These are phyloP conservation scores for Sinocyclocheilus maitianheensis DNA, from an alignment of 2,113 vertebrate species.

Conservation along the genomic window DNA sequence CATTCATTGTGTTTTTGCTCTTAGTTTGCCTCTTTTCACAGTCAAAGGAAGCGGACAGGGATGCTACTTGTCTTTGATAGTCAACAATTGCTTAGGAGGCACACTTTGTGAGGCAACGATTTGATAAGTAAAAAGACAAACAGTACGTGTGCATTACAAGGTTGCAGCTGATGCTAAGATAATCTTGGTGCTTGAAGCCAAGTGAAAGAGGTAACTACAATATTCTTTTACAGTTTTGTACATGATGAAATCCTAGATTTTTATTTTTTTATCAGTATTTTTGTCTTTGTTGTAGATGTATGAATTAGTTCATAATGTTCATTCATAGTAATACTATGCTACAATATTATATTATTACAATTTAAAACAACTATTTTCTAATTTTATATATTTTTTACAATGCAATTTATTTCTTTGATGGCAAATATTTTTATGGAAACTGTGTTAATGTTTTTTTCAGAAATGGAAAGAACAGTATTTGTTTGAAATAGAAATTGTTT, in stretches of 20 bases:
- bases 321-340: too few species aligned
- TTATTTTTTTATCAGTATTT: not conserved
- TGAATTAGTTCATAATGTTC: too few species aligned
- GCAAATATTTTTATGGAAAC: too few species aligned
- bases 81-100: slow-evolving; percentile 17
- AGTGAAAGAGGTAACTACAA: not conserved
- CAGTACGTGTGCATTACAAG: not conserved
- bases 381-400: too few species aligned
- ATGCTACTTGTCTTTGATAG: not conserved
- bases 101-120: not conserved
- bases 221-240: not conserved
- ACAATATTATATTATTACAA: too few species aligned
- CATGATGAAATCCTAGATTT: too few species aligned
- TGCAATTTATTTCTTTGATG: too few species aligned
- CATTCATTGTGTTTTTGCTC: not conserved
- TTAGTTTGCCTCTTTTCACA: not conserved
- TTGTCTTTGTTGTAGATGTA: not conserved
- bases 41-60: not conserved
- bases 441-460: too few species aligned
- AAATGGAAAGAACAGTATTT: too few species aligned
- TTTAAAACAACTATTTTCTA: too few species aligned
- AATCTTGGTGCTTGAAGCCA: too few species aligned
- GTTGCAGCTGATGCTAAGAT: not conserved
- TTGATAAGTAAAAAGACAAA: slow-evolving; percentile 20
- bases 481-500: too few species aligned